phyloP scores from a whole-genome alignment of 2,797 vertebrate genomes.

The Hephaestus fuliginosus region DNA sequence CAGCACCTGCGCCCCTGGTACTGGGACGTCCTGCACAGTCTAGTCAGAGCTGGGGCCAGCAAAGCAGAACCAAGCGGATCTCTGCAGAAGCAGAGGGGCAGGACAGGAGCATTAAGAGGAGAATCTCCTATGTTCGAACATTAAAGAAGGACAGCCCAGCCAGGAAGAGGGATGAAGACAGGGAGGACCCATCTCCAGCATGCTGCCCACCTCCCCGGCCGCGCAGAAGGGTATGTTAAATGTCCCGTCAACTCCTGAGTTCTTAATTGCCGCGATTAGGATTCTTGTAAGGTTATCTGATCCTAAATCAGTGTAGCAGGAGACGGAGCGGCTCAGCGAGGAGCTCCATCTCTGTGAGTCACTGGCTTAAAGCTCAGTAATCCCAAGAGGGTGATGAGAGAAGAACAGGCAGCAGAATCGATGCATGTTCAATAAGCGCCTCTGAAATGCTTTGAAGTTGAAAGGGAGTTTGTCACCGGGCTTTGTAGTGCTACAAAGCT shows the following conservation, averaged over 20 bases:
- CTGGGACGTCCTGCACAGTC: constrained; percentile 38
- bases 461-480: constrained; percentile 29
- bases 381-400: constrained; percentile 61
- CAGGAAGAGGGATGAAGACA: constrained; percentile 19
- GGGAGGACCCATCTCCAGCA: constrained; percentile 16
- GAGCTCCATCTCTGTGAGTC: constrained; percentile 49
- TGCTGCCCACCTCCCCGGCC: constrained; percentile 65
- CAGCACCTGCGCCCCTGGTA: constrained; percentile 33
- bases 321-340: constrained; percentile 45
- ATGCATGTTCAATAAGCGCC: constrained; percentile 44
- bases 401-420: constrained; percentile 55
- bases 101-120: constrained; percentile 71
- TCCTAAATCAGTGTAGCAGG: constrained; percentile 39
- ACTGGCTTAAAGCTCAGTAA: constrained; percentile 56
- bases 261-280: constrained; percentile 39
- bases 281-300: constrained; percentile 52
- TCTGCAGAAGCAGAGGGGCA: constrained; percentile 17
- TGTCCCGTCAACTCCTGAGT: neutral
- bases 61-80: constrained; percentile 28
- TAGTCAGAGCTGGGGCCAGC: constrained; percentile 39
- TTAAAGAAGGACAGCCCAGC: constrained; percentile 49
- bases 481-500: constrained; percentile 2
- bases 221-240: constrained; percentile 78
- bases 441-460: constrained; percentile 35
- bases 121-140: constrained; percentile 79